Conservation (phyloP, 2,888 invertebrate species). For the Ferrisia virgata region DNA sequence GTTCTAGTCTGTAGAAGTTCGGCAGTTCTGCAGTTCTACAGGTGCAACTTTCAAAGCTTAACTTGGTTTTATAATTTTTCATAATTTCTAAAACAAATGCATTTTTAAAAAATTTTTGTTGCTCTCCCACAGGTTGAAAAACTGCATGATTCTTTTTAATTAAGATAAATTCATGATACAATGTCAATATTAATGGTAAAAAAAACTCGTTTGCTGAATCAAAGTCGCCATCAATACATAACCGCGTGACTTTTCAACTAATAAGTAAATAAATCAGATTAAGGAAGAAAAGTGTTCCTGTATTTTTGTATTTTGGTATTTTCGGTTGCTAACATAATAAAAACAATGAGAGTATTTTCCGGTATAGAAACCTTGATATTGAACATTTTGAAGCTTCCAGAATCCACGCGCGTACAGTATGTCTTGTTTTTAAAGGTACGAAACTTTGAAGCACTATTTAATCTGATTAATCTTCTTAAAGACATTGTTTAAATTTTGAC, state of each 20-base stretch:
- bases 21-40: no score
- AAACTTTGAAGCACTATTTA: no score
- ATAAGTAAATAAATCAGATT: slow-evolving; percentile 18
- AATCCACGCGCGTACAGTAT: no score
- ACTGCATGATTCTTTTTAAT: neutral
- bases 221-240: neutral
- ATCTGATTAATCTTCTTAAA: no score
- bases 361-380: slow-evolving; percentile 4
- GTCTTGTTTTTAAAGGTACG: no score
- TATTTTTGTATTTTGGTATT: neutral
- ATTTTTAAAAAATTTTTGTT: neutral
- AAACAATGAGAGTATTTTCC: neutral
- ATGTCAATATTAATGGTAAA: slow-evolving; percentile 29
- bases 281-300: slow-evolving; percentile 21
- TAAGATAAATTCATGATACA: neutral
- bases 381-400: neutral
- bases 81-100: neutral
- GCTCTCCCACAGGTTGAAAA: neutral
- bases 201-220: neutral
- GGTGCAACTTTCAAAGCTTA: neutral
- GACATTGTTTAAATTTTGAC: no score
- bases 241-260: neutral
- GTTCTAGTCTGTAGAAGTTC: no score
- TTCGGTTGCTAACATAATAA: neutral
- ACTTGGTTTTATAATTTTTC: neutral